These are phyloP conservation scores for Diarsia brunnea DNA, from an alignment of 2,888 invertebrate species.

Conservation along the genomic window DNA sequence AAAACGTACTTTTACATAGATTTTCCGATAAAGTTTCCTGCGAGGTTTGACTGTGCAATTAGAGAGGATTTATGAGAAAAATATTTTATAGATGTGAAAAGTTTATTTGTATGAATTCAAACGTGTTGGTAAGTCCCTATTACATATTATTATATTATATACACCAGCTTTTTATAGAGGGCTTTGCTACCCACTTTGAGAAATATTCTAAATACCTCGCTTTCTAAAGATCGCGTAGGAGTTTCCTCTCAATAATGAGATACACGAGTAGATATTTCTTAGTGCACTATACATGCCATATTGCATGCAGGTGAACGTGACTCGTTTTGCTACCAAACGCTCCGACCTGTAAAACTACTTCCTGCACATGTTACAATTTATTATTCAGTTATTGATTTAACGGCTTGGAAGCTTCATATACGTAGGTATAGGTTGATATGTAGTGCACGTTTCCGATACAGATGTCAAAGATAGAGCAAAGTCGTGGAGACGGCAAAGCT, in stretches of 20 bases:
- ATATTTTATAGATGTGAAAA: neutral
- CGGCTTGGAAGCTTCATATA: neutral
- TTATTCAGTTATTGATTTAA: slow-evolving; percentile 38
- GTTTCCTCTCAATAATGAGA: neutral
- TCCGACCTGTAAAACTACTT: slow-evolving; percentile 10
- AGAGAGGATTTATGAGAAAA: neutral
- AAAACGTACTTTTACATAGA: slow-evolving; percentile 29
- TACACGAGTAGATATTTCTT: neutral
- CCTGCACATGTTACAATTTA: slow-evolving; percentile 4
- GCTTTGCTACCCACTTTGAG: neutral
- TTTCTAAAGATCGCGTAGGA: neutral
- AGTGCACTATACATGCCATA: neutral
- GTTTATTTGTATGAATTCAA: slow-evolving; percentile 4
- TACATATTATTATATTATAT: too few species aligned
- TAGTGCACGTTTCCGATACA: neutral
- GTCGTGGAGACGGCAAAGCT: neutral
- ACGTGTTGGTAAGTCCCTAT: neutral
- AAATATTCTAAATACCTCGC: neutral
- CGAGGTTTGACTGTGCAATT: slow-evolving; percentile 23
- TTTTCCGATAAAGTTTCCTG: slow-evolving; percentile 23
- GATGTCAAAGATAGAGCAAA: slow-evolving; percentile 31
- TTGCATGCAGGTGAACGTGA: slow-evolving; percentile 10
- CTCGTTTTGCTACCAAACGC: slow-evolving; percentile 4
- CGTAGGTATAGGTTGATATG: neutral
- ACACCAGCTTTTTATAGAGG: neutral